phyloP scores from a whole-genome alignment of 2,113 vertebrate species.

The Ornithorhynchus anatinus region DNA sequence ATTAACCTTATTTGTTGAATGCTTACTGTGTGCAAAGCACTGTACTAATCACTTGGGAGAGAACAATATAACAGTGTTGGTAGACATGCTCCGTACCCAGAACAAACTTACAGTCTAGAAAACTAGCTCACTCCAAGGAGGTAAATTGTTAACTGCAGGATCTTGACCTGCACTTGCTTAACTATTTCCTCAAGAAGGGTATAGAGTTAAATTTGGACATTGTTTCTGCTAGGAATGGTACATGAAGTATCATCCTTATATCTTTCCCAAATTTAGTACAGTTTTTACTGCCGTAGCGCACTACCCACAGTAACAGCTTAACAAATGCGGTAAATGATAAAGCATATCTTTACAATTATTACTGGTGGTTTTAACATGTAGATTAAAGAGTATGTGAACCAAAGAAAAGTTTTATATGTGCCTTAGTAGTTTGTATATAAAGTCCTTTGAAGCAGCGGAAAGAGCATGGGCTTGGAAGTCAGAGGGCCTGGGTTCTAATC shows the following conservation, averaged over 20 bases:
- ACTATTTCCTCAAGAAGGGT: not conserved
- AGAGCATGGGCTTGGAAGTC: not conserved
- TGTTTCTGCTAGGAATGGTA: not conserved
- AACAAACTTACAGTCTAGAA: too few species aligned
- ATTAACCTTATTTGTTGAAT: too few species aligned
- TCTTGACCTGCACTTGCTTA: not conserved
- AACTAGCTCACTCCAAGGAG: not conserved
- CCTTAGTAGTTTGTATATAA: not conserved
- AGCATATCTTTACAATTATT: not conserved
- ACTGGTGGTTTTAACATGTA: constrained; percentile 1
- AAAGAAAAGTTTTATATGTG: constrained; percentile 23
- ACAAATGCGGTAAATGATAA: too few species aligned
- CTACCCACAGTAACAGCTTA: too few species aligned
- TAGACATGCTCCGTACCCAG: too few species aligned
- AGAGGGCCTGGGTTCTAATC: not conserved
- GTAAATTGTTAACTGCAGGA: not conserved
- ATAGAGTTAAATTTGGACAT: not conserved
- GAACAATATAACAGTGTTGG: too few species aligned
- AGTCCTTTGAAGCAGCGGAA: too few species aligned
- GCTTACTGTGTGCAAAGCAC: too few species aligned
- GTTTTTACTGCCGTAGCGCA: too few species aligned
- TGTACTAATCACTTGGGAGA: too few species aligned
- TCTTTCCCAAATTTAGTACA: too few species aligned
- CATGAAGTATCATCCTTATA: too few species aligned
- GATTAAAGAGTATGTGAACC: not conserved